Evolutionary conservation across 2,113 vertebrate genomes (phyloP).

Genomic region (Chitala chitala): DNA sequence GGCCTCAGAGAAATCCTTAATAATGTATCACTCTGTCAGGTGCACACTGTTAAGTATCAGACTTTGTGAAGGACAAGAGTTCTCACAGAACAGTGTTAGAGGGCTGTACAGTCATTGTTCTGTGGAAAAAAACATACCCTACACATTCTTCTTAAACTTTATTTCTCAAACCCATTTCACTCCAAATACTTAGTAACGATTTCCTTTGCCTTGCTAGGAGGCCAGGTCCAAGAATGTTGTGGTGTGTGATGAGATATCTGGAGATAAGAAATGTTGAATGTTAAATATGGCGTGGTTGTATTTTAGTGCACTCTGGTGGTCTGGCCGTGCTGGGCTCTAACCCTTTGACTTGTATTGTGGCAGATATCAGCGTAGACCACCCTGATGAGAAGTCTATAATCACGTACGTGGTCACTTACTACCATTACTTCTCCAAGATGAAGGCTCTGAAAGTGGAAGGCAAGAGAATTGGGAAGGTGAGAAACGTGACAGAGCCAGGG

Average conservation of each 20-base stretch:
- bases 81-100: neutral
- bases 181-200: neutral
- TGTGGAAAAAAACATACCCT: neutral
- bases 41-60: neutral
- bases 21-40: neutral
- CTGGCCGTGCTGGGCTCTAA: neutral
- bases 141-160: neutral
- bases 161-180: neutral
- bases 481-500: constrained; percentile 9
- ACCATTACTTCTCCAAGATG: constrained; percentile 99
- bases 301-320: neutral
- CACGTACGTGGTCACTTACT: constrained; percentile 95
- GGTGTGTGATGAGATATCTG: neutral
- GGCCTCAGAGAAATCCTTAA: neutral
- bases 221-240: neutral
- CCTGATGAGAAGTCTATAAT: constrained; percentile 97
- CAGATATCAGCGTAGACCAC: constrained; percentile 97
- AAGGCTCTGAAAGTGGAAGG: constrained; percentile 95
- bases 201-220: neutral
- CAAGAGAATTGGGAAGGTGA: constrained; percentile 92
- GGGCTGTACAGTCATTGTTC: neutral
- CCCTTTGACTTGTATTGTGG: constrained; percentile 26
- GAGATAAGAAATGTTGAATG: neutral
- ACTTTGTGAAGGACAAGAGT: too few species aligned
- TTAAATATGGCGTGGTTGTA: too few species aligned